Evolutionary conservation across 2,113 vertebrate genomes (phyloP), one percentile per base, ranked within the genome.

Genomic region (Oreochromis spilurus): DNA sequence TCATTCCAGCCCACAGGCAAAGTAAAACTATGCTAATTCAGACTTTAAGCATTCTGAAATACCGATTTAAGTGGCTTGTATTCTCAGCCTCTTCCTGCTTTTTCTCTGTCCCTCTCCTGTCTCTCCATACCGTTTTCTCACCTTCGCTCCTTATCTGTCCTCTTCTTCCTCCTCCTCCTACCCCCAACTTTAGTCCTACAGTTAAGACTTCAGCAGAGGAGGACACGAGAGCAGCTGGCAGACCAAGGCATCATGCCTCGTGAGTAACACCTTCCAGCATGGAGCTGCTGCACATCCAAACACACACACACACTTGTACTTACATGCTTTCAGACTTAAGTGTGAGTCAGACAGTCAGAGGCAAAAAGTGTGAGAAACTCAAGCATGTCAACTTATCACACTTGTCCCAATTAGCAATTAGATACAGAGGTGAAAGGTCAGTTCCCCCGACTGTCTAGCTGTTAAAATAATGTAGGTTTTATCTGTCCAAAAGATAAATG

Each of bases 121-220:
- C 89, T 90, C 40, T 89, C 85, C 65, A 57, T 65, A 19, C 52
- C 82, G 87, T 54, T 84, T 45, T 79, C 40, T 86, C 84, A 62
- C 43, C 84, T 81, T 75, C 70, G 29, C 29, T 65, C 82, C 54
- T 79, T 48, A 21, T 58, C 79, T 85, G n/a, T 87, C 40, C 57
- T 57, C 14, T 36, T 79, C 86, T 82, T 65, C 31, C 48, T 79
- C 86, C 82, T 65, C 31, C 82, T 65, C 31, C 84, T 14, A 57
- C 86, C 45, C 85, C 84, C 87, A 94, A 90, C 95, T 88, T 36
- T 95, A 99, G 98, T 99, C 96, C 97, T 99, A 91, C 99, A 99
- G 98, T 96, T 99, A 92, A 98, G 98, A 93, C 98, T 99, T 94
- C 98, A 99, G 95, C 98, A 99, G 97, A 97, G 98, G 94, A 97